Percentiles rank a stretch among this genome's conserved stretches.
Evolutionary conservation across 2,797 vertebrate species (phyloP).

Genomic region (Anguilla obscura): DNA sequence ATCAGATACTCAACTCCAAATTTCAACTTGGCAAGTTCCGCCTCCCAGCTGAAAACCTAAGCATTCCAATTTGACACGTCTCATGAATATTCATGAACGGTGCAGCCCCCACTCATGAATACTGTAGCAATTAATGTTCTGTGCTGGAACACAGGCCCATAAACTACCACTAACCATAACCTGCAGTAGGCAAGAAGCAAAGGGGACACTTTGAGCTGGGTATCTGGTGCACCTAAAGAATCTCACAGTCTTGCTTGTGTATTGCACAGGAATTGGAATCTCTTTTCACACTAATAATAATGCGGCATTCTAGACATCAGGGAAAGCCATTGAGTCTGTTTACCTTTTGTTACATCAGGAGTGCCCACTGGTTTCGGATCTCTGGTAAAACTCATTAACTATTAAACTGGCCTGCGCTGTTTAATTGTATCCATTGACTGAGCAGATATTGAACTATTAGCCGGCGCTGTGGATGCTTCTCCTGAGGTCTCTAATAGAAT

Average conservation of each 20-base stretch:
- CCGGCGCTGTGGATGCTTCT: background rate
- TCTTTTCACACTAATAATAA: background rate
- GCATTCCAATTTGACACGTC: background rate
- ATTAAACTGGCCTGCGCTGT: background rate
- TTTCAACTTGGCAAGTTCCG: too few species aligned
- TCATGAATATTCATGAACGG: background rate
- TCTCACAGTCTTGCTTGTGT: background rate
- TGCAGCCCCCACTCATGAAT: too few species aligned
- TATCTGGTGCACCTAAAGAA: background rate
- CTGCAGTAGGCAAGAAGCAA: background rate
- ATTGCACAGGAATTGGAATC: background rate
- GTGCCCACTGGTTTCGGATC: background rate
- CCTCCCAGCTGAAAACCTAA: background rate
- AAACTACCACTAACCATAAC: background rate
- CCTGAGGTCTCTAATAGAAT: background rate
- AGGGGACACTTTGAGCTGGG: background rate
- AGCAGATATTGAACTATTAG: background rate
- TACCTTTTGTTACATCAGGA: background rate
- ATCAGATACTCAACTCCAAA: background rate
- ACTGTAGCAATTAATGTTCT: too few species aligned
- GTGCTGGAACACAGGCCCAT: background rate
- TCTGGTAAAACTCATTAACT: background rate
- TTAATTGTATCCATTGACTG: background rate
- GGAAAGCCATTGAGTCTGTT: background rate
- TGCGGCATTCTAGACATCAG: background rate